Base-by-base conservation (phyloP, 1,140 invertebrate species). In the Trichoplusia ni region DNA sequence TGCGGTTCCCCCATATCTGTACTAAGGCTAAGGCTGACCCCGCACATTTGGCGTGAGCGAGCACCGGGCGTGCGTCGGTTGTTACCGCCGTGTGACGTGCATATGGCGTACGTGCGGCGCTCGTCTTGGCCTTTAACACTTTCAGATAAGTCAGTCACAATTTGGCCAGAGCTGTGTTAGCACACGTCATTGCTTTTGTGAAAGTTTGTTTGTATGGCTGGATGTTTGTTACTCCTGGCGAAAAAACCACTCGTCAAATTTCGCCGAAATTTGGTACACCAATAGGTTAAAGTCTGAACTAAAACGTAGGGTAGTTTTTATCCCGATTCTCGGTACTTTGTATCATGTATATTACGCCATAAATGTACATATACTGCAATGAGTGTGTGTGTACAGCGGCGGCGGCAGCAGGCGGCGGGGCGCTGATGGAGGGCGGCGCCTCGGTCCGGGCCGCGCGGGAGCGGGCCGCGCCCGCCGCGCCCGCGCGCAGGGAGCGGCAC, bases 351-450 rank as follows among this genome's bases (percentile, higher is more conserved):
- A n/a, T n/a, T n/a, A n/a, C n/a, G n/a, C n/a, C n/a, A n/a, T n/a
- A n/a, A 31, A 18, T 38, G 35, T 38, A 38, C 4, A 37, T 35
- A 11, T 35, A 35, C n/a, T 11, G 3, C 2, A 11, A 11, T 11
- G n/a, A 35, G n/a, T 3, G n/a, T 11, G 6, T 6, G 16, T 37
- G n/a, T 14, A 2, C 7, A 37, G 71, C 35, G 68, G 63, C 16
- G 64, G 61, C 14, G 31, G 61, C 27, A 69, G 74, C 53, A 16
- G 56, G 31, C 9, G 6, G 71, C 73, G 37, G 63, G 61, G 33
- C 63, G 75, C 2, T 64, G 75, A 0, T 65, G 75, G 21, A 71
- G 66, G 11, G 77, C 61, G 9, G 68, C n/a, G 31, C 16, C 49
- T 13, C 31, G 18, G 7, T 16, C 21, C 63, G 66, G 29, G 58